Conservation (phyloP, 2,797 vertebrate species). For the Ispidina picta region DNA sequence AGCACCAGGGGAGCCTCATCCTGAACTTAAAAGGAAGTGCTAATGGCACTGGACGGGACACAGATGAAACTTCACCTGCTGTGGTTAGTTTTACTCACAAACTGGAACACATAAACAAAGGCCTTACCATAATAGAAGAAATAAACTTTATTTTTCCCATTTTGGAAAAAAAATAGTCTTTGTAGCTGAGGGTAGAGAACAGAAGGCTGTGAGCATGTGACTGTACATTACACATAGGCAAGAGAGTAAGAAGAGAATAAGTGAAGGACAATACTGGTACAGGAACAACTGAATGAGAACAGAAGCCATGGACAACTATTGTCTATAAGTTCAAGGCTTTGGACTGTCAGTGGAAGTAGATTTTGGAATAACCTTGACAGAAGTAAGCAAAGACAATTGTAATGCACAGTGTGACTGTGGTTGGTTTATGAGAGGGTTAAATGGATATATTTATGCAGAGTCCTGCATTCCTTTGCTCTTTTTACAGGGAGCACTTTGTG, state of each 20-base stretch:
- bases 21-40: not conserved
- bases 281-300: not conserved
- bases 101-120: not conserved
- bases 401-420: not conserved
- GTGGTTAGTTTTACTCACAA: not conserved
- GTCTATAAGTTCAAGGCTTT: not conserved
- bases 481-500: not conserved
- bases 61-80: not conserved
- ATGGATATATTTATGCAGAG: not conserved
- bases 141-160: not conserved
- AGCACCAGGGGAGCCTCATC: not conserved
- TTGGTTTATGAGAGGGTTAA: not conserved
- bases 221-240: not conserved
- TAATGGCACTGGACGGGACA: not conserved
- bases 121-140: not conserved
- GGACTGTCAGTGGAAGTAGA: not conserved
- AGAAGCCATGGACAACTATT: not conserved
- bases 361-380: not conserved
- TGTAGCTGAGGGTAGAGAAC: not conserved
- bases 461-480: not conserved
- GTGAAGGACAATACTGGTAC: not conserved
- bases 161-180: not conserved
- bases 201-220: not conserved
- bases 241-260: not conserved
- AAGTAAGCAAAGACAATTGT: not conserved